A percentile compares a stretch with the other conserved stretches of the same genome.
phyloP scores from a whole-genome alignment of 1,140 invertebrate species.

The Campoletis sonorensis region DNA sequence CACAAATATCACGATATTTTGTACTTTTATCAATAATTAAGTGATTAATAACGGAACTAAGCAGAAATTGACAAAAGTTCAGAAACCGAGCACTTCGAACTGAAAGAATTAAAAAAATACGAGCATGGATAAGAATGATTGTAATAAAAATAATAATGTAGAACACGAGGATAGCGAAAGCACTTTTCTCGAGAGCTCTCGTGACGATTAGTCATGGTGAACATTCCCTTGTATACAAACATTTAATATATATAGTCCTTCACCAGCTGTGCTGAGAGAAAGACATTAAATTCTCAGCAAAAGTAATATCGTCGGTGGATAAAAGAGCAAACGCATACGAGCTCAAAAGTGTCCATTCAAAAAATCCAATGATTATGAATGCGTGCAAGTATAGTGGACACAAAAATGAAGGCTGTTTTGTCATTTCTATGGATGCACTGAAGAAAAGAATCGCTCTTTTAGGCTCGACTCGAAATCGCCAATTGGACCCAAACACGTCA shows the following conservation, averaged over 20 bases:
- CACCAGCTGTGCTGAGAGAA: neutral
- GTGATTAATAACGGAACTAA: neutral
- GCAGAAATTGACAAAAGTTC: neutral
- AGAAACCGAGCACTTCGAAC: neutral
- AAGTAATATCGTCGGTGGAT: too few species aligned
- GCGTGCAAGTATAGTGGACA: too few species aligned
- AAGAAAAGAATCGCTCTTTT: too few species aligned
- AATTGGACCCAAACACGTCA: too few species aligned
- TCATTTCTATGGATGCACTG: too few species aligned
- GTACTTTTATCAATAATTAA: neutral
- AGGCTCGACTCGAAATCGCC: too few species aligned
- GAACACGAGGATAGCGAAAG: constrained; percentile 6
- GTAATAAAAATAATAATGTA: neutral
- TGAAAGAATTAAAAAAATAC: neutral
- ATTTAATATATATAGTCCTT: neutral
- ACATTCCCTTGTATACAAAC: neutral
- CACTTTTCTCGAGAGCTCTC: constrained; percentile 2
- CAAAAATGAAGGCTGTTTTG: too few species aligned
- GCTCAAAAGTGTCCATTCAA: too few species aligned
- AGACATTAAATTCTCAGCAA: neutral
- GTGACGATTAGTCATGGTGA: neutral
- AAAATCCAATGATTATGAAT: too few species aligned
- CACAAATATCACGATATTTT: too few species aligned
- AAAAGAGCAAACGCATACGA: too few species aligned
- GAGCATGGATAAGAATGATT: neutral